Evolutionary conservation across 1,140 invertebrate species (phyloP).

Genomic region (Caenorhabditis remanei): DNA sequence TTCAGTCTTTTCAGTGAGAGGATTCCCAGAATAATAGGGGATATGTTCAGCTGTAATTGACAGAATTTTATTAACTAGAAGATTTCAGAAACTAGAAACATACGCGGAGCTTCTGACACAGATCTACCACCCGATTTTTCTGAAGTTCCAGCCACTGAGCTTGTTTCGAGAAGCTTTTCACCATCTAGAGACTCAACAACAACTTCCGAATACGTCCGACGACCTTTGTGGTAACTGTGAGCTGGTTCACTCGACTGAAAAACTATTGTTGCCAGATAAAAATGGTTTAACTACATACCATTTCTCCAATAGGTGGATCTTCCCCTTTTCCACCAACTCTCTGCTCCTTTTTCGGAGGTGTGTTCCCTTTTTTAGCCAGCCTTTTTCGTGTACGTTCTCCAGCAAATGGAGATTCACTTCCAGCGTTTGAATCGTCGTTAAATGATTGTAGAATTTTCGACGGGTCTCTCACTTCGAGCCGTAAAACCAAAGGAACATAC

Average conservation of each 20-base stretch:
- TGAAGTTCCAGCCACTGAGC: slow-evolving; percentile 35
- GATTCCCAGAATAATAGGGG: slow-evolving; percentile 92
- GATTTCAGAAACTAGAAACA: not conserved
- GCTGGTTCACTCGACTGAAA: slow-evolving; percentile 18
- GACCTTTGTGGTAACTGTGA: slow-evolving; percentile 56
- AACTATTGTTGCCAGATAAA: not conserved
- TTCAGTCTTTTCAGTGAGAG: slow-evolving; percentile 93
- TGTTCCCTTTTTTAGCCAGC: slow-evolving; percentile 26
- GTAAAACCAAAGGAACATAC: slow-evolving; percentile 59
- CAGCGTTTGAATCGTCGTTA: slow-evolving; percentile 29
- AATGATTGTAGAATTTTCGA: slow-evolving; percentile 4
- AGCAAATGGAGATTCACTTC: slow-evolving; percentile 21
- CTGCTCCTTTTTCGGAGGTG: slow-evolving; percentile 14
- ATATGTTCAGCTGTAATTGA: slow-evolving; percentile 67
- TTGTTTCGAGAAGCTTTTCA: not conserved
- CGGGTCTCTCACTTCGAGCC: slow-evolving; percentile 48
- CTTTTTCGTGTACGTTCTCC: slow-evolving; percentile 1
- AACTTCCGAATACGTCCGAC: slow-evolving; percentile 70
- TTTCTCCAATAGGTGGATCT: not conserved
- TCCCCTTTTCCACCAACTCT: not conserved
- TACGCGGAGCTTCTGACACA: slow-evolving; percentile 48
- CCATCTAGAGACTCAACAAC: slow-evolving; percentile 69
- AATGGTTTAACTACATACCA: not conserved
- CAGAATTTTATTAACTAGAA: not conserved
- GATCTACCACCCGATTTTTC: slow-evolving; percentile 34